Percentiles rank a stretch among this genome's conserved stretches.
Evolutionary conservation across 2,113 vertebrate genomes (phyloP).

Genomic region (Pterocles gutturalis): DNA sequence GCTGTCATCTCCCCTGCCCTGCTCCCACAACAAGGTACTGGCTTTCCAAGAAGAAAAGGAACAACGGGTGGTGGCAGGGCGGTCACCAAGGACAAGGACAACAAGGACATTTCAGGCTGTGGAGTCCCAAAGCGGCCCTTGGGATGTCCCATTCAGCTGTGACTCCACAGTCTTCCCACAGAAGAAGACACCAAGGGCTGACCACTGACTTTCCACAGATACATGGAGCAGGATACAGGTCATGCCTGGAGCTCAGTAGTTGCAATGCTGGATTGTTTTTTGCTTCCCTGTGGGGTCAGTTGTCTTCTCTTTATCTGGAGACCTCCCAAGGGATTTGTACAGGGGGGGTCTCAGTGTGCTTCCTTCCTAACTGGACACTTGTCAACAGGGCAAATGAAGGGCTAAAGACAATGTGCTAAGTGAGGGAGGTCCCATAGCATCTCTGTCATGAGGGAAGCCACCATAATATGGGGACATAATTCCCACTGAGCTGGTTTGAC

Average conservation of each 20-base stretch:
- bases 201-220: not conserved
- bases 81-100: not conserved
- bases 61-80: not conserved
- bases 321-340: not conserved
- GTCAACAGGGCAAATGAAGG: not conserved
- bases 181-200: not conserved
- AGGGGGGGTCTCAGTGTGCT: not conserved
- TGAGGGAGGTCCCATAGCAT: not conserved
- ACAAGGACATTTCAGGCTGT: not conserved
- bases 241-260: not conserved
- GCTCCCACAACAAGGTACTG: not conserved
- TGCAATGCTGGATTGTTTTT: not conserved
- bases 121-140: not conserved
- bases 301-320: not conserved
- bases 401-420: not conserved
- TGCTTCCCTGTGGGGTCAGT: not conserved
- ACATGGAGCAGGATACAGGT: not conserved
- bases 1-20: not conserved
- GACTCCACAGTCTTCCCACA: not conserved
- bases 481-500: not conserved
- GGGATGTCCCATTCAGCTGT: not conserved
- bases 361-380: not conserved
- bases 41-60: constrained; percentile 43
- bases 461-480: not conserved
- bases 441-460: not conserved